Evolutionary conservation across 2,888 invertebrate species (phyloP), one percentile per base, ranked within the genome.

Genomic region (Cryptocephalus primarius): DNA sequence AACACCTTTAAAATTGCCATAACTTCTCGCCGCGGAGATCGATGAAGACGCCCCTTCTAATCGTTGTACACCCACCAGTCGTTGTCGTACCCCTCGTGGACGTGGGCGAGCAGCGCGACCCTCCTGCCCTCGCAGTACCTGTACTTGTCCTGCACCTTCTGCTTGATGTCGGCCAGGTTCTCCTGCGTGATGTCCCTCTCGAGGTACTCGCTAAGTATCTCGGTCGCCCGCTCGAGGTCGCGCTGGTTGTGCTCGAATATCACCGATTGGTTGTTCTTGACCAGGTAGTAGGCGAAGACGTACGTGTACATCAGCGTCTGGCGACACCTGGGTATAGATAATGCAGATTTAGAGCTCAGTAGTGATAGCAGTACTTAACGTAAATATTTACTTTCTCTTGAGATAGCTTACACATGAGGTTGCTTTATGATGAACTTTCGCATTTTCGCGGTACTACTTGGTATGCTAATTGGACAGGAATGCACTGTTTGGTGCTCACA

Each of bases 281-380:
- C 83, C 67, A 99, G 79, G 74, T 97, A 99, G 75, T 93, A 99
- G 60, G 99, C 97, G 78, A 99, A 99, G 56, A 97, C 97, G 71
- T 99, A 99, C 31, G 97, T 99, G 76, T 94, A 99, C 96, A 97
- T 99, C 46, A 99, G 77, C 9, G 96, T 96, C 72, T 96, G 95
- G 53, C 99, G 81, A 75, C 97, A 99, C 71, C 89, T 88, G 22
- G 3, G 6, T 4, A 4, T 2, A 6, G 22, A 6, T 4, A 22
- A 6, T 22, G 22, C 6, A 6, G 22, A 22, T 22, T 22, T 22
- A 22, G 2, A 22, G 22, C 6, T n/a, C n/a, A n/a, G 22, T 22
- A 22, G 6, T 22, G 22, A 2, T 2, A 22, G 22, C 2, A 22
- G 22, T 22, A 22, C 2, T 4, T 6, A 22, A 22, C 2, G 22